Conservation (phyloP, 2,113 vertebrate genomes). For the Vimba vimba region DNA sequence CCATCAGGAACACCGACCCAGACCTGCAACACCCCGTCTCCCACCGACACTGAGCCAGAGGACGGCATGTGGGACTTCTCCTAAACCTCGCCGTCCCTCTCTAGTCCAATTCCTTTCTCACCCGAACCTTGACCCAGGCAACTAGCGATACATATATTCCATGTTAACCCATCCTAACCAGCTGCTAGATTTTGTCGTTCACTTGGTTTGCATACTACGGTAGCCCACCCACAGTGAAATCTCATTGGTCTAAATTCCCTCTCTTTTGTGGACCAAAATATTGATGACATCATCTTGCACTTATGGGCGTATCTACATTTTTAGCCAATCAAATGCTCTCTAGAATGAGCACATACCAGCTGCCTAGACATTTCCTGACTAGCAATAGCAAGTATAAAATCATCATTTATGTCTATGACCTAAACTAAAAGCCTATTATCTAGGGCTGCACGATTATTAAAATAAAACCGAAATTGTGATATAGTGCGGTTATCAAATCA, state of each 20-base stretch:
- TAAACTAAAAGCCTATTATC: not conserved
- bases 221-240: not conserved
- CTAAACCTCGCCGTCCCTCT: constrained; percentile 43
- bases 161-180: not conserved
- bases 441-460: not conserved
- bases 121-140: too few relatives aligned
- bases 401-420: not conserved
- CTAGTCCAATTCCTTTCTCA: not conserved
- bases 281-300: not conserved
- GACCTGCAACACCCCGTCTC: constrained; percentile 55
- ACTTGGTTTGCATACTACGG: not conserved
- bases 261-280: not conserved
- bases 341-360: not conserved
- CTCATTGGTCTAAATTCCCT: not conserved
- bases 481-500: not conserved
- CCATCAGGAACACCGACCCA: constrained; percentile 65
- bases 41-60: constrained; percentile 42
- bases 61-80: constrained; percentile 78
- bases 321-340: constrained; percentile 11
- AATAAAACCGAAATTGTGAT: not conserved
- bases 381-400: not conserved
- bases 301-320: not conserved
- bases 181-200: not conserved
- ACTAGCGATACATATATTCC: not conserved
- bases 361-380: not conserved